Evolutionary conservation across 2,888 invertebrate species (phyloP), one percentile per base, ranked within the genome.

Genomic region (Ennomos fuscantarius): DNA sequence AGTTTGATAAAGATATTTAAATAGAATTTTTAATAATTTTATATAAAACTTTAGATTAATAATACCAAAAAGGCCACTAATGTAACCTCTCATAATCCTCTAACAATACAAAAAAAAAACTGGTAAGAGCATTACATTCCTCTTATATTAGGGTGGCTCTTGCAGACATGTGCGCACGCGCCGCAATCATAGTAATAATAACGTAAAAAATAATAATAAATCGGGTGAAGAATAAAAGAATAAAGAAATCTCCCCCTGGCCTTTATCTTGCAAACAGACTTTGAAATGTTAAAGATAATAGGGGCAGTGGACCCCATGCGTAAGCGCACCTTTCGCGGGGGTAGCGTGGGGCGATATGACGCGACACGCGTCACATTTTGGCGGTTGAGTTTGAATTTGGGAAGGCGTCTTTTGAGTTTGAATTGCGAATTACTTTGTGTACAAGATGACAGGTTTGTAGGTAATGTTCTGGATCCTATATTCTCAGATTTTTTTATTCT

Each of bases 161-260:
- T 75, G 79, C 79, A 82, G 90, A 86, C 90, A 90, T 90, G 89
- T 91, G 92, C 90, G 90, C 91, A 87, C 86, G 87, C 91, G 91
- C 73, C 87, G 80, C 88, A 89, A 89, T 89, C 89, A 87, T 81
- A 84, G 89, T 91, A 92, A 92, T 92, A 91, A 91, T 92, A 91
- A 87, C 89, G 89, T 91, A 91, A 92, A 75, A 90, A 92, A 91
- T 91, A 91, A 92, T 91, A 92, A 92, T 92, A 92, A 91, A 91
- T 88, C 89, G 87, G 88, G 86, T 87, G 91, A 92, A 86, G 91
- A 90, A 91, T 91, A 91, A 91, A 91, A 89, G 90, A 91, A 91
- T 86, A 92, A 91, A 91, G 91, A 91, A 91, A 87, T 88, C 89
- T 89, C 87, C 90, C 90, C 89, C 78, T 78, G 80, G 58, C 89